A percentile compares a stretch with the other conserved stretches of the same genome.
Evolutionary conservation across 1,140 invertebrate species (phyloP).

Genomic region (Ylistrum balloti): DNA sequence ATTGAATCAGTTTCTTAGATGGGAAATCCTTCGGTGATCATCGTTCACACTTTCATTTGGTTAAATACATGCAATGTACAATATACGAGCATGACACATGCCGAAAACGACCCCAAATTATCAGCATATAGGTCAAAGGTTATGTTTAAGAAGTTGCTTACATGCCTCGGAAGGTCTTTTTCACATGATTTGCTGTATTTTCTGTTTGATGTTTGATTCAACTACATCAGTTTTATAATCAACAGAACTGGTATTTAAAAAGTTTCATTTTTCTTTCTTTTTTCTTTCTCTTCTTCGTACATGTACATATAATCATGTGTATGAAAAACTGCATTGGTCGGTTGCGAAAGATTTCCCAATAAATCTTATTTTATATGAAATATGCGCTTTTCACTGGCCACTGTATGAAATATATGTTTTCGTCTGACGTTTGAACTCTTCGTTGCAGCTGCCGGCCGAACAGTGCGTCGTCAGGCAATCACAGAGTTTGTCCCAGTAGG

Average conservation of each 20-base stretch:
- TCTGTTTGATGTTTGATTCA: too few relatives aligned
- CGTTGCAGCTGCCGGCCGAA: background rate
- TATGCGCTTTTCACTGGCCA: background rate
- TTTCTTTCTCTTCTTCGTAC: too few relatives aligned
- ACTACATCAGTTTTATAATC: too few relatives aligned
- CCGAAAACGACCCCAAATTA: background rate
- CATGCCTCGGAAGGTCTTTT: too few relatives aligned
- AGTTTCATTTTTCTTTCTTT: too few relatives aligned
- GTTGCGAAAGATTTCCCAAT: too few relatives aligned
- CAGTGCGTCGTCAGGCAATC: background rate
- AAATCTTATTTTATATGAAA: background rate
- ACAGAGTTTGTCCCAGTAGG: constrained; percentile 2
- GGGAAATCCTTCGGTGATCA: background rate
- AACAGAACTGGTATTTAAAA: too few relatives aligned
- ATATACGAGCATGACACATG: background rate
- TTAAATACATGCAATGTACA: background rate
- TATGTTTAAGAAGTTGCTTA: background rate
- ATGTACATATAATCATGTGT: too few relatives aligned
- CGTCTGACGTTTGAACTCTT: background rate
- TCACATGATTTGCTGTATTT: too few relatives aligned
- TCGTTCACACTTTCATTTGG: background rate
- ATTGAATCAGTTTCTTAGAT: background rate
- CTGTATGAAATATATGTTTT: background rate
- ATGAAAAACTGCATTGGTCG: too few relatives aligned
- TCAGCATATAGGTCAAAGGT: background rate